Conservation (phyloP, 23 tunicate species). For the Oikopleura albicans region DNA sequence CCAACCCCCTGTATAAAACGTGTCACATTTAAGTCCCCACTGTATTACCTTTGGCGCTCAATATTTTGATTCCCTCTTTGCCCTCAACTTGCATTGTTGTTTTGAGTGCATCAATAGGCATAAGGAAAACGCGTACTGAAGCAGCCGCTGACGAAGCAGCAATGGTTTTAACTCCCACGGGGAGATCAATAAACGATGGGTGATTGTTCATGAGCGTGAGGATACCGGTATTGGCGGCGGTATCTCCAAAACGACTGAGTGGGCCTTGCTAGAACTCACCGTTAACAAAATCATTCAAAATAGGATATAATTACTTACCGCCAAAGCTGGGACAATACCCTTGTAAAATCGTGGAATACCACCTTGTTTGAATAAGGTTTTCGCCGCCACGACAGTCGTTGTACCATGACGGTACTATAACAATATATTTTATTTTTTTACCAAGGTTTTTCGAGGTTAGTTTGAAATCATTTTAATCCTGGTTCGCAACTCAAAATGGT, state of each 20-base stretch:
- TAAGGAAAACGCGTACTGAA: neutral
- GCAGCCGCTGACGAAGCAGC: neutral
- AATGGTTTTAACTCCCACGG: neutral
- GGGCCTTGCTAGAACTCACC: too few relatives aligned
- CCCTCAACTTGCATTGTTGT: slow-evolving; percentile 3
- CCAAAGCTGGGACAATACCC: neutral
- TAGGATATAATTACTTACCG: too few relatives aligned
- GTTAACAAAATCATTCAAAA: too few relatives aligned
- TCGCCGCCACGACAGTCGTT: neutral
- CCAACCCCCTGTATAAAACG: too few relatives aligned
- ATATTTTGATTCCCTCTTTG: neutral
- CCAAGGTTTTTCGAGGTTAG: too few relatives aligned
- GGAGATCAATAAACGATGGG: neutral
- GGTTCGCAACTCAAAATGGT: too few relatives aligned
- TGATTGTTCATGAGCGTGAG: neutral
- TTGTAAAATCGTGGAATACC: neutral
- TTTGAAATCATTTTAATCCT: too few relatives aligned
- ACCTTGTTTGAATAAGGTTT: neutral
- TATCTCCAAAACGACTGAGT: too few relatives aligned
- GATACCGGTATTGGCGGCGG: neutral
- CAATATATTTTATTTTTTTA: too few relatives aligned
- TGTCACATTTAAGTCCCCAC: too few relatives aligned
- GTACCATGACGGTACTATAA: neutral
- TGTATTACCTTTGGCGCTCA: neutral
- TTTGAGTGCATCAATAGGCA: neutral